Evolutionary conservation across 2,113 vertebrate species (phyloP), one percentile per base, ranked within the genome.

Genomic region (Charadrius vociferus): DNA sequence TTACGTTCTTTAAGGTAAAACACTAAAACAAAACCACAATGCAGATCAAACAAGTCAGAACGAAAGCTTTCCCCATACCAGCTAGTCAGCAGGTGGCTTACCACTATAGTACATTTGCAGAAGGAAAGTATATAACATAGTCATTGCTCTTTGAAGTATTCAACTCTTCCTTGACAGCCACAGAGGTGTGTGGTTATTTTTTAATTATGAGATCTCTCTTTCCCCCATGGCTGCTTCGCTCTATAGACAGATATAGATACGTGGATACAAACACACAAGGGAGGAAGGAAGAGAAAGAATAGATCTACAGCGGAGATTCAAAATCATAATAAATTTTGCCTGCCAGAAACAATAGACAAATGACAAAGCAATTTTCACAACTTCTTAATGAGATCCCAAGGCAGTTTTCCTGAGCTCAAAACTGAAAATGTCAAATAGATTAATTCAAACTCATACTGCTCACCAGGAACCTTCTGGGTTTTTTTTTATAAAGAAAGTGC

Each of bases 311-410:
- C 34, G 43, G 22, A 90, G 61, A 95, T 95, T 96, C 83, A 93
- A 96, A 97, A 96, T 81, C 43, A 59, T 85, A 86, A 96, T 80
- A 95, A 55, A 73, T 47, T 91, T 94, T 91, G 41, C 93, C 90
- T 98, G 94, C 75, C 74, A 95, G 93, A 91, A 88, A 96, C 52
- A 97, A 94, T 7, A 98, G 94, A 97, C 63, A 98, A 95, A 96
- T 94, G 92, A 96, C 96, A 98, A 97, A 96, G 79, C 93, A 97
- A 97, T 96, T 95, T 96, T 97, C 90, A 77, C 83, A 96, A 59
- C 88, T 94, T 96, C 80, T 93, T 98, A 98, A 98, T 97, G 96
- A 98, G 96, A 96, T 95, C 95, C 96, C 98, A 95, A 79, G 95
- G 82, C 96, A 96, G 36, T 86, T 93, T 50, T 91, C 85, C 81